Base-by-base conservation (phyloP, 1,140 invertebrate species). In the Formica exsecta region DNA sequence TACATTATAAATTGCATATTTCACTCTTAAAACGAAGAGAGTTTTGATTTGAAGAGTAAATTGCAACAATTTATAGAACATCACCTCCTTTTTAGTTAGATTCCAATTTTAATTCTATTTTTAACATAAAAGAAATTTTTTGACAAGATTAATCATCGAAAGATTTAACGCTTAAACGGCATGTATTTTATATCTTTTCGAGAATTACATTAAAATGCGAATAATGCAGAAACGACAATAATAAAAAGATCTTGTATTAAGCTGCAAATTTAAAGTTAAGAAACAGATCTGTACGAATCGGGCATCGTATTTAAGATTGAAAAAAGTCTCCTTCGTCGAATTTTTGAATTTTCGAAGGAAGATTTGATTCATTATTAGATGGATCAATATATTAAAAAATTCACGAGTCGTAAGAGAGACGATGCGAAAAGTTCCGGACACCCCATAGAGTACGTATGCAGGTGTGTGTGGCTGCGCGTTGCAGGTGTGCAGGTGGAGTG, bases 401-500 rank as follows among this genome's bases (percentile, higher is more conserved):
- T 5, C 19, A 25, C 51, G 54, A 22, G 0, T n/a, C 19, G 13
- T 4, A 41, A 25, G 32, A 19, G n/a, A 5, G 16, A 59, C 57
- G 57, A 54, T 54, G n/a, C 62, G 2, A 57, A 57, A 41, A 80
- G 59, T 41, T 22, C 22, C 19, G 36, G n/a, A 83, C 79, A 83
- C 79, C 79, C 79, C 68, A n/a, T 83, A 83, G 25, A 54, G n/a
- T n/a, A 22, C 9, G 57, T 61, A 22, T 51, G 16, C 25, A 16
- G 25, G 54, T 19, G 54, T 61, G 77, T 57, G 77, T 2, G 64
- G 22, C 19, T 13, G 64, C 57, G 66, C 54, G 54, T 61, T 61
- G 76, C 66, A 61, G 57, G 66, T 83, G 66, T 73, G 54, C 76
- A 62, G 70, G 64, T 84, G 62, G 66, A 81, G 66, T 73, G 66